Conservation (phyloP, 2,113 vertebrate genomes). For the Xenus cinereus region DNA sequence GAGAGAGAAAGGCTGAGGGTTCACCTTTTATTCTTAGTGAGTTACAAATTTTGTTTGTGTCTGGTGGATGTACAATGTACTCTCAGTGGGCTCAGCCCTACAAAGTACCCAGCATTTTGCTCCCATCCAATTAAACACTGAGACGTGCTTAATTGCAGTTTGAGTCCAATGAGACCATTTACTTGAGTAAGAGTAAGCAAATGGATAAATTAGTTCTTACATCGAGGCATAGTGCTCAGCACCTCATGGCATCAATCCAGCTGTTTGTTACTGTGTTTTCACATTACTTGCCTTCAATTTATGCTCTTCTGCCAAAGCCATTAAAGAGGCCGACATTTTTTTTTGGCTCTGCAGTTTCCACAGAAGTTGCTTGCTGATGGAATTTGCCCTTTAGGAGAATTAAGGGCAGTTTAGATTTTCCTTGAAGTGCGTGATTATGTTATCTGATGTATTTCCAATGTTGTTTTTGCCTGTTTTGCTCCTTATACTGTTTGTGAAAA, state of each 20-base stretch:
- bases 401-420: neutral
- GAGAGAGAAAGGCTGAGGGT: neutral
- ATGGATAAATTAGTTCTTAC: slow-evolving; percentile 32
- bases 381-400: slow-evolving; percentile 18
- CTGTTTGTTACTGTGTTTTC: slow-evolving; percentile 34
- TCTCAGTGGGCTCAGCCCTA: neutral
- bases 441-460: neutral
- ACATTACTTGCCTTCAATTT: neutral
- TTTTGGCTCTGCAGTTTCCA: slow-evolving; percentile 30
- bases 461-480: neutral
- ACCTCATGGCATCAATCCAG: slow-evolving; percentile 16
- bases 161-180: slow-evolving; percentile 32
- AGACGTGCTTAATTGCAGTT: slow-evolving; percentile 18
- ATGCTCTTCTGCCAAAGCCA: slow-evolving; percentile 6
- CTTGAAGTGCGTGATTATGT: neutral
- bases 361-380: neutral
- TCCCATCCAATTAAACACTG: slow-evolving; percentile 27
- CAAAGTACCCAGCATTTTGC: neutral
- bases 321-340: neutral
- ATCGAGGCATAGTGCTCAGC: neutral
- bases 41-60: neutral
- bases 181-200: slow-evolving; percentile 29
- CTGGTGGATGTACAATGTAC: neutral
- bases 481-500: neutral
- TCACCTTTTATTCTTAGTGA: neutral